Base-by-base conservation (phyloP, 1,140 invertebrate genomes). In the Bombus fervidus region DNA sequence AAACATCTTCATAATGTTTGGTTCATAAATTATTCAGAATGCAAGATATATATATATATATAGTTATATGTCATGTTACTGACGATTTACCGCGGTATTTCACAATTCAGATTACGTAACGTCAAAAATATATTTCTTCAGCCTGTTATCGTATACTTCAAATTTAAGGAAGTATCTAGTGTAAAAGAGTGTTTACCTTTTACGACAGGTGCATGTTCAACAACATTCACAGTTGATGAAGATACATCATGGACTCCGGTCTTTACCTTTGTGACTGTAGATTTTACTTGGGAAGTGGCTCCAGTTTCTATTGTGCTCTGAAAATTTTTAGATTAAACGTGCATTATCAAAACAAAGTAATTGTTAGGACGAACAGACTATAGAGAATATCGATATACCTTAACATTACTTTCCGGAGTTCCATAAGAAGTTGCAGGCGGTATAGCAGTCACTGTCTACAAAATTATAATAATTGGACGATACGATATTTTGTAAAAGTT, bases 351-450 rank as follows among this genome's bases (percentile, higher is more conserved):
- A 8, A 37, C 0, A 10, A 13, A 25, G 18, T 25, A 6, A 57
- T 28, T 68, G 1, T 9, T 12, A 2, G 0, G 0, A 13, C 6
- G 25, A 39, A 53, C 12, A 8, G 22, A 37, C 3, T 22, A 10
- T 22, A 22, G 12, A 13, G 15, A 34, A 34, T 81, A 28, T 62
- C 28, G 10, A 79, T 34, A 83, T 84, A 86, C 86, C 53, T 83
- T 81, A n/a, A 66, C 1, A 1, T 34, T 12, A 9, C 37, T 12
- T 9, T 81, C 25, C 5, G 89, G 78, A 13, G 72, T 41, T 39
- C 78, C 89, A 37, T 92, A 91, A 59, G 80, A 81, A 28, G 69
- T 62, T 15, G 78, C 2, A 10, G 76, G 78, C 2, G 81, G 73
- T 12, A 72, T 28, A 22, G 62, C 57, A 8, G 47, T n/a, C 6